Evolutionary conservation across 2,113 vertebrate genomes (phyloP).

Genomic region (Microtus ochrogaster): DNA sequence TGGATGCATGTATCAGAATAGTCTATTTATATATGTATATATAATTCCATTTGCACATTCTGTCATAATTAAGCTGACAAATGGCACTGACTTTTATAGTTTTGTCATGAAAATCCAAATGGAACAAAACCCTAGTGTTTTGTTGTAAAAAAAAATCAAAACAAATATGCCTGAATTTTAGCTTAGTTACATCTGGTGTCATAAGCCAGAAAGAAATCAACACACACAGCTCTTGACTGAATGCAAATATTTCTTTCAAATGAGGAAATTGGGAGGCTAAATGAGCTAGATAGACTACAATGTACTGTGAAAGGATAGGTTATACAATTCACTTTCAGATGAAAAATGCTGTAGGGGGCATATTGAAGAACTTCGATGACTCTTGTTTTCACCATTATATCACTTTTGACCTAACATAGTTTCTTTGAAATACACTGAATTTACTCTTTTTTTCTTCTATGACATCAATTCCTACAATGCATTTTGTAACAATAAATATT

Average conservation of each 20-base stretch:
- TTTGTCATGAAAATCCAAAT: background rate
- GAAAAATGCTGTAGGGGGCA: background rate
- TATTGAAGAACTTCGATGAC: background rate
- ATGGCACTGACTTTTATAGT: background rate
- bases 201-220: background rate
- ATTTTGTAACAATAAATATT: background rate
- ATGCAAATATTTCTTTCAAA: conserved; percentile 6
- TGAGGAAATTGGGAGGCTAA: background rate
- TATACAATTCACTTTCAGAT: background rate
- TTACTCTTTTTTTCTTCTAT: background rate
- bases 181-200: background rate
- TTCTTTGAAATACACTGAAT: conserved; percentile 14
- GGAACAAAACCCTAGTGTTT: background rate
- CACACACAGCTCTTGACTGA: background rate
- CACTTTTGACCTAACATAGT: background rate
- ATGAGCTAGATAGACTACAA: background rate
- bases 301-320: background rate
- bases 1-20: background rate
- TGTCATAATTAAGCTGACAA: background rate
- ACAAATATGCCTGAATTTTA: background rate
- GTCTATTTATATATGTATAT: background rate
- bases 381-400: background rate
- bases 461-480: background rate
- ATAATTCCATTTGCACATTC: background rate
- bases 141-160: background rate